Evolutionary conservation across 2,113 vertebrate species (phyloP).

Genomic region (Elaphurus davidianus): DNA sequence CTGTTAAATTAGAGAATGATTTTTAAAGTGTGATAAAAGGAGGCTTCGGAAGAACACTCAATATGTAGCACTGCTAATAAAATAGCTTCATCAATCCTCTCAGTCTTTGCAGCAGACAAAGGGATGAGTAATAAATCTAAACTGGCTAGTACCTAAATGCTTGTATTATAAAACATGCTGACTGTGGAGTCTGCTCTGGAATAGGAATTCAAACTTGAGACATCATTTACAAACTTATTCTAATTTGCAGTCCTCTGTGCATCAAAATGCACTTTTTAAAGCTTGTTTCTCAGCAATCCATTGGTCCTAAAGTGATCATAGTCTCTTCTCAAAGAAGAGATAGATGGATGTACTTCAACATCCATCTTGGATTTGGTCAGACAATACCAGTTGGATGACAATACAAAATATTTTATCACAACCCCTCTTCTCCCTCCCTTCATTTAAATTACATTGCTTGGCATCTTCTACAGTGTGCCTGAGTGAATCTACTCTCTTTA

Average conservation of each 20-base stretch:
- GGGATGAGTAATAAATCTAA: slow-evolving; percentile 59
- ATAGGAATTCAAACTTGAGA: slow-evolving; percentile 43
- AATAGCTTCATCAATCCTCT: slow-evolving; percentile 58
- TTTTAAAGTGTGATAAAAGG: slow-evolving; percentile 78
- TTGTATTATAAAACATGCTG: slow-evolving; percentile 52
- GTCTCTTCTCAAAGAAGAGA: neutral
- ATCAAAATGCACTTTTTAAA: neutral
- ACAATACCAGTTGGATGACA: neutral
- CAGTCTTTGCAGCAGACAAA: slow-evolving; percentile 32
- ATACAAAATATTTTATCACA: neutral
- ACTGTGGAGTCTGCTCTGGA: slow-evolving; percentile 21
- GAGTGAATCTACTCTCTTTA: neutral
- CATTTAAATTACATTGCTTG: neutral
- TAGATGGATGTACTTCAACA: neutral
- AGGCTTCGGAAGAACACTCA: slow-evolving; percentile 68
- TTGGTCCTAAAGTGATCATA: neutral
- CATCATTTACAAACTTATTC: slow-evolving; percentile 52
- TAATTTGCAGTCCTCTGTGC: slow-evolving; percentile 29
- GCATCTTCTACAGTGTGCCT: neutral
- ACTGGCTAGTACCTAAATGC: slow-evolving; percentile 35
- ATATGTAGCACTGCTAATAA: slow-evolving; percentile 62
- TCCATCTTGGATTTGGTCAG: neutral
- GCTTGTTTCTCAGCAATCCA: neutral
- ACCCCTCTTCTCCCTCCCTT: neutral
- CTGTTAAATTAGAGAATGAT: slow-evolving; percentile 78